Base-by-base conservation (phyloP, 2,888 invertebrate species). In the Xiphydria camelus region DNA sequence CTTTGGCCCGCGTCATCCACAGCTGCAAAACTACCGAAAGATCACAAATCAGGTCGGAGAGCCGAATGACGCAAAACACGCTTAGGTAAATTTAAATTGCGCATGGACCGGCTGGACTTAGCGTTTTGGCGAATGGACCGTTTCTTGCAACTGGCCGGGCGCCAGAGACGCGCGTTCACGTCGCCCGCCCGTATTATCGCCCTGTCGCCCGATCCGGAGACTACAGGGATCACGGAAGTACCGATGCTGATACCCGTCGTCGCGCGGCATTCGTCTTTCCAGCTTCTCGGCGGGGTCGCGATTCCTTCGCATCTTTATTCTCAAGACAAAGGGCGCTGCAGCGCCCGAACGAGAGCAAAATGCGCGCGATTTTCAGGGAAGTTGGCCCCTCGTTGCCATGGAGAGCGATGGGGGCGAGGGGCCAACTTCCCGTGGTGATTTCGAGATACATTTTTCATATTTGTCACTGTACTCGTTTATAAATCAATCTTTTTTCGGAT, bases 41-140 rank as follows among this genome's bases (percentile, higher is more conserved):
- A 58, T 67, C 67, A 66, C 68, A 69, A 70, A 70, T 70, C 69
- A 70, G 62, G 33, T 49, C 46, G 39, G 22, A 43, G 40, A 36
- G 53, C 53, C 63, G 67, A 73, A 67, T 70, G 66, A 72, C 68
- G 68, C 65, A 66, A 71, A 70, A 66, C 63, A 62, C 62, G 68
- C 64, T 62, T 68, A 68, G 69, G 70, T 73, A 71, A 73, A 72
- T 70, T 73, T 72, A 73, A 74, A 70, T 72, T 62, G 64, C 62
- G 58, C 66, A 53, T 62, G 62, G 61, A 61, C 56, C 49, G 46
- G 32, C 41, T 35, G 41, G 34, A 41, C 45, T 47, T 48, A 48
- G 49, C 41, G 39, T 57, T 59, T 55, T 51, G 51, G 51, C 57
- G 53, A 63, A 51, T 59, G 48, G 15, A 7, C 12, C 6, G 29